Evolutionary conservation across 2,888 invertebrate genomes (phyloP), one percentile per base, ranked within the genome.

Genomic region (Ennomos fuscantarius): DNA sequence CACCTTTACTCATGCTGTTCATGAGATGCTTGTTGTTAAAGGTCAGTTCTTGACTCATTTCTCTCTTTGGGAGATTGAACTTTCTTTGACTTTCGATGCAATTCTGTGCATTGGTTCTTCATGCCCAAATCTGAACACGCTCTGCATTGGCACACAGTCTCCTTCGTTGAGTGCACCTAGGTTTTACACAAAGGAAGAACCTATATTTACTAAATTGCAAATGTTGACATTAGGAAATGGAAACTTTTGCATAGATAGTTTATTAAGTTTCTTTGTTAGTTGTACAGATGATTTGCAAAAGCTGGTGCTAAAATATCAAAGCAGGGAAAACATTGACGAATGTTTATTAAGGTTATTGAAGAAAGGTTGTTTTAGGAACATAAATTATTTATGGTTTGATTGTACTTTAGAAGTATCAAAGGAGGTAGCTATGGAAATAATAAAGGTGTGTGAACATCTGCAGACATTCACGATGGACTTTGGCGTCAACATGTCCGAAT

Each of bases 141-240:
- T 93, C n/a, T 86, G 86, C 63, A 72, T 93, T 8, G 86, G 90
- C 72, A 91, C 91, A 8, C 90, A 89, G 59, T 92, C 92, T 0
- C 83, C 80, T 55, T 79, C 78, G 63, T 74, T 92, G 59, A 74
- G 77, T 3, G 77, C 89, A 52, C 91, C 92, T 3, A 76, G 73
- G 55, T 84, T 82, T 62, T 89, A 82, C 54, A 79, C 69, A 53
- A 73, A 78, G 50, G 83, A 84, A 8, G 65, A 72, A 11, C 81
- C 78, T 37, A 85, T 92, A 36, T 93, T 92, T 62, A 72, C 79
- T 5, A 72, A 88, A 55, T 76, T 93, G 8, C 75, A 73, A 55
- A 82, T 76, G 59, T 73, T 93, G 49, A 90, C 87, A 8, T 76
- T 93, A 66, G 93, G 92, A 43, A 89, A 87, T 56, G 89, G 84